Base-by-base conservation (phyloP, 2,113 vertebrate genomes). In the Cebidichthys violaceus region DNA sequence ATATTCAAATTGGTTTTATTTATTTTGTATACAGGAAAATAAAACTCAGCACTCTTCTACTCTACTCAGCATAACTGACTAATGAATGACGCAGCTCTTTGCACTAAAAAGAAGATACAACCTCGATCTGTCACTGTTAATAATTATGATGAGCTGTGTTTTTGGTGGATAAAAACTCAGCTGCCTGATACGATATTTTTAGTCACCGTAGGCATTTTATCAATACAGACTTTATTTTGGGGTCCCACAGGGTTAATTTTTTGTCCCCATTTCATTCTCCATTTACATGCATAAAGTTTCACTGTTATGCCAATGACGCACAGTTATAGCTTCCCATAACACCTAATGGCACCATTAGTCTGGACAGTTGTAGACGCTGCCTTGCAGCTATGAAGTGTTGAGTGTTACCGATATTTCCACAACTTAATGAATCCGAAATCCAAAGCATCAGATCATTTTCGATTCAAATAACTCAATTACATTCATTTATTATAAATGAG, bases 261-360 rank as follows among this genome's bases (percentile, higher is more conserved):
- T 83, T 11, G 17, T 68, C 61, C 75, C 72, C 71, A 88, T 82
- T 85, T 79, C 45, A 68, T 83, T 88, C 50, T 41, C 59, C 69
- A 77, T 83, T 86, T 70, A 77, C 80, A 86, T 86, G 66, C 72
- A 77, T 79, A 82, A 79, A 69, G 72, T 83, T 83, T 81, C 64
- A 77, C 47, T 76, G 68, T 83, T 82, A 65, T 76, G 78, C 75
- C 75, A 41, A 4, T 72, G 70, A 54, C 43, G 62, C 81, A 84
- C 75, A 85, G 68, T 79, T 82, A 88, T 73, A 31, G 79, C 86
- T 50, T 39, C 75, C 39, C 79, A 88, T 76, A 82, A 82, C 65
- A 67, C 43, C 70, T 82, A 88, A 88, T 85, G 82, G 68, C 75
- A 66, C 66, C 52, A 82, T 84, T 75, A 81, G 65, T 84, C 70